Evolutionary conservation across 2,113 vertebrate genomes (phyloP), one percentile per base, ranked within the genome.

Genomic region (Chaenocephalus aceratus): DNA sequence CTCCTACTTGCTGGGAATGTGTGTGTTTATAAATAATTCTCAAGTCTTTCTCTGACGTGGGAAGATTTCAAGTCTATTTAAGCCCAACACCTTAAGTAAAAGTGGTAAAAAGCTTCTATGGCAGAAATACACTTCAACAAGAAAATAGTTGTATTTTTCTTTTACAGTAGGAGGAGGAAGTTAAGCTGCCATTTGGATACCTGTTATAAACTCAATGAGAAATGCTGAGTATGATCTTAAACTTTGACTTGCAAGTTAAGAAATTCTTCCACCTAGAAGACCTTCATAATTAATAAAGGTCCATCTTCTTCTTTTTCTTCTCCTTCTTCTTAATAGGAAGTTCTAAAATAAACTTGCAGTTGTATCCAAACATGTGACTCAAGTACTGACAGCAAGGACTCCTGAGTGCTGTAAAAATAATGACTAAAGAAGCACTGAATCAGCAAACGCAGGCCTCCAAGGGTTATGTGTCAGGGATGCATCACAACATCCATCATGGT

Each of bases 311-410:
- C 30, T 30, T 30, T 4, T 30, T 30, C 30, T 30, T 21, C 21
- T 26, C 2, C 21, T 26, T 30, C 26, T 30, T 30, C 30, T 30
- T 30, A 30, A 30, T 30, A 30, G 30, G 30, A 26, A 14, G 36
- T 0, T 11, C n/a, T 56, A 64, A 77, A 83, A 56, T 63, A 46
- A 81, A 65, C 62, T 1, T n/a, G 10, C 6, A 56, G 49, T 18
- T 18, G 16, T 26, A 74, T 82, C 12, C 30, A 61, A 82, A 74
- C 53, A 21, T 74, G 72, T 71, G 72, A 76, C 26, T 75, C 60
- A 62, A 52, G 36, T 15, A 21, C 13, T 34, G 51, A 69, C 7
- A 13, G 49, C n/a, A 30, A 30, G 30, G 30, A 30, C 30, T 30
- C 30, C 30, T n/a, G 49, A 71, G 74, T 63, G 56, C 18, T 71